Base-by-base conservation (phyloP, 1,140 invertebrate species). In the Platyura marginata region DNA sequence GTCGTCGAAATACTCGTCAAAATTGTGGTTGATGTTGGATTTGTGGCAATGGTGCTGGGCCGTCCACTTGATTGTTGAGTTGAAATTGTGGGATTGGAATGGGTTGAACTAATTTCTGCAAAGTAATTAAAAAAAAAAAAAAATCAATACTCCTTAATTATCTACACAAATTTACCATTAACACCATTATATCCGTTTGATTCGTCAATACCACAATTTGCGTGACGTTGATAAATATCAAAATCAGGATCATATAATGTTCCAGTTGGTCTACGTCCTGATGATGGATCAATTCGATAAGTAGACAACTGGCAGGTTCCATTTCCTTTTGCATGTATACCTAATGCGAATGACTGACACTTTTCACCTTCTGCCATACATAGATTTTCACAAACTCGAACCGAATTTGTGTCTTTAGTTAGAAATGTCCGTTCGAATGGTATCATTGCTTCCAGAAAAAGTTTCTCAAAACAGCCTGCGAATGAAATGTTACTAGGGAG, bases 141-240 rank as follows among this genome's bases (percentile, higher is more conserved):
- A n/a, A n/a, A n/a, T n/a, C n/a, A n/a, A n/a, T n/a, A n/a, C n/a
- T n/a, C n/a, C n/a, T n/a, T n/a, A n/a, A n/a, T n/a, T n/a, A n/a
- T n/a, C n/a, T n/a, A n/a, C n/a, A n/a, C n/a, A n/a, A n/a, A n/a
- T n/a, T 13, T 15, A 34, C 11, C 25, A 29, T 13, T 29, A 29
- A 29, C 25, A 29, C 13, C 25, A 29, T 29, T 13, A 29, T 29
- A 8, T 29, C 6, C 25, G 13, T 13, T 34, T 42, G 29, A 4
- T 5, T 18, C 13, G 4, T 58, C 41, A 46, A 57, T 56, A 42
- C 61, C 57, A 48, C 69, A 71, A 46, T 66, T 68, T 29, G 61
- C 66, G 48, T 69, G 69, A 40, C 61, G 56, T n/a, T 67, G 52
- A 49, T 74, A 77, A 16, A 75, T 57, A 56, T 77, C 74, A 48